Evolutionary conservation across 2,888 invertebrate genomes (phyloP), one percentile per base, ranked within the genome.

Genomic region (Eumacrocentrus americanus): DNA sequence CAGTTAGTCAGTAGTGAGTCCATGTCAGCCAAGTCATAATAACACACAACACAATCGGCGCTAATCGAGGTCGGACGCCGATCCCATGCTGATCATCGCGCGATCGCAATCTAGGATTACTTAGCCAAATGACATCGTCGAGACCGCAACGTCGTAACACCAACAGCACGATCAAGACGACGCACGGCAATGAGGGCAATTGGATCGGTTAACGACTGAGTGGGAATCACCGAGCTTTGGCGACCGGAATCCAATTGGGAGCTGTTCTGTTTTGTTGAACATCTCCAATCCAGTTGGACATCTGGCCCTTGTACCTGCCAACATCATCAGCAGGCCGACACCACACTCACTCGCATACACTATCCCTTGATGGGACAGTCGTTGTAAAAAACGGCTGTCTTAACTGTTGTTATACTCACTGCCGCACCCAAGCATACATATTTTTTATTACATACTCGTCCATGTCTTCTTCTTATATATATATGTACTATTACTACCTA

Each of bases 321-420:
- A 64, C 65, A 63, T 64, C 63, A 70, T 68, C 65, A n/a, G n/a
- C n/a, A 64, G 65, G 66, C 67, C 62, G 67, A 69, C 62, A 63
- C 20, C 22, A 46, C 11, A 72, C 66, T 72, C 67, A 69, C 63
- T 70, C 62, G 63, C 68, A 65, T 64, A 60, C 60, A 62, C 70
- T 69, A 64, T 67, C 67, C 67, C 65, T 65, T 62, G 66, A 64
- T 67, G 68, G 62, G 62, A 51, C 42, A 34, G 46, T 42, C 52
- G 55, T 16, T 50, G n/a, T 34, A 54, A 42, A 35, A 66, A 58
- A 50, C 64, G 60, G 64, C 58, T 61, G 64, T 66, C 67, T 74
- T 72, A 76, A 72, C 76, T 73, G 78, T 78, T 79, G 78, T 80
- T 79, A 76, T 78, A 78, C 76, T 77, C 75, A 79, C 78, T 75